Conservation (phyloP, 2,113 vertebrate genomes). For the Carassius carassius region DNA sequence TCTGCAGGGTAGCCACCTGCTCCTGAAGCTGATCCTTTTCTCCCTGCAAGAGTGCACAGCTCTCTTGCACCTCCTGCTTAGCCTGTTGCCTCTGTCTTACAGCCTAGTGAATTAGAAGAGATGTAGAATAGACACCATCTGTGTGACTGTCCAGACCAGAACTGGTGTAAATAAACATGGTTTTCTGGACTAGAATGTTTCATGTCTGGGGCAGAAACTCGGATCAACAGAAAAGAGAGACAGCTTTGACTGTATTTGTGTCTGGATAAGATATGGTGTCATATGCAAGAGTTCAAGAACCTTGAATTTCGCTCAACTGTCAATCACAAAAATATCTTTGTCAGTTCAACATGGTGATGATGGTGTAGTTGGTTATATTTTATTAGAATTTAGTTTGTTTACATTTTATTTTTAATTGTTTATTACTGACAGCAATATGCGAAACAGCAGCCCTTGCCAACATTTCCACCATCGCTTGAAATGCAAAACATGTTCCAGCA, state of each 20-base stretch:
- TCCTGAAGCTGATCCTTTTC: conserved; percentile 66
- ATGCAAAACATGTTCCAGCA: background rate
- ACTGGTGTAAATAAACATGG: background rate
- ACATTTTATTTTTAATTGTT: background rate
- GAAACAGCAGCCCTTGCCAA: too few relatives aligned
- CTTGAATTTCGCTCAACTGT: background rate
- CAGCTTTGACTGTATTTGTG: background rate
- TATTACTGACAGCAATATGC: background rate
- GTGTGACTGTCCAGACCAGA: background rate
- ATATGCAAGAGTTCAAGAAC: background rate
- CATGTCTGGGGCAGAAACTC: background rate
- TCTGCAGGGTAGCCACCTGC: conserved; percentile 61
- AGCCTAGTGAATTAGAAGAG: conserved; percentile 58
- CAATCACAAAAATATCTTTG: background rate
- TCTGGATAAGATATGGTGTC: background rate
- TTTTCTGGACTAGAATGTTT: background rate
- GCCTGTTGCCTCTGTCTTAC: conserved; percentile 61
- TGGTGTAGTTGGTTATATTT: background rate
- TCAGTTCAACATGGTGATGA: background rate
- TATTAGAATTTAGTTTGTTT: background rate
- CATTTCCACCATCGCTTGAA: background rate
- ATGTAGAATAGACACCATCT: background rate
- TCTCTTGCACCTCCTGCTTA: conserved; percentile 52
- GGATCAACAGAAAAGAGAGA: background rate
- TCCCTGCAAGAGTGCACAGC: conserved; percentile 58